phyloP scores from a whole-genome alignment of 2,113 vertebrate species.

The Dicaeum eximium region DNA sequence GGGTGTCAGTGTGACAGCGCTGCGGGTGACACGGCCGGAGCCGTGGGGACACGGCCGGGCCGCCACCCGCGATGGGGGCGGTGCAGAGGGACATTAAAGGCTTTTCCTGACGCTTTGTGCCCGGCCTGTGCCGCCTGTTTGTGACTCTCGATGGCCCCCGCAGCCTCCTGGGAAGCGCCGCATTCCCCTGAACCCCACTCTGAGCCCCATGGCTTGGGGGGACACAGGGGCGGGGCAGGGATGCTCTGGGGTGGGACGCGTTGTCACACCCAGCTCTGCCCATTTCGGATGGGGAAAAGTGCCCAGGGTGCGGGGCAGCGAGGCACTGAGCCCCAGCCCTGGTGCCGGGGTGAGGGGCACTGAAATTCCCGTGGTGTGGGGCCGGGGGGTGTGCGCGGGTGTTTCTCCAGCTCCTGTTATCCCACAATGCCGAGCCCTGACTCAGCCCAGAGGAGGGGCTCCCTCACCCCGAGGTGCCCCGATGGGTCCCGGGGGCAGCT shows the following conservation, averaged over 20 bases:
- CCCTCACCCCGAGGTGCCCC: not conserved
- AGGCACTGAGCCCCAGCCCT: not conserved
- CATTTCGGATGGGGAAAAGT: no score
- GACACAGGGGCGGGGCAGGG: not conserved
- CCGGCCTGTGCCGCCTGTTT: not conserved
- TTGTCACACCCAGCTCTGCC: not conserved
- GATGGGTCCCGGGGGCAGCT: not conserved
- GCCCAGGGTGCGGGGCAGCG: not conserved
- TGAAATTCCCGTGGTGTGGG: not conserved
- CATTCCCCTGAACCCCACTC: accelerated
- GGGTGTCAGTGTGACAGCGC: not conserved
- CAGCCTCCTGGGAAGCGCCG: accelerated
- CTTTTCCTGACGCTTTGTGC: not conserved
- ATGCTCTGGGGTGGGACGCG: not conserved
- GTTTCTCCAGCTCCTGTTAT: not conserved
- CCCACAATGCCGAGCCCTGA: accelerated
- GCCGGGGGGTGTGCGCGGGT: accelerated
- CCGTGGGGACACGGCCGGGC: not conserved
- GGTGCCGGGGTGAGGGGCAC: not conserved
- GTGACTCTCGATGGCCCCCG: accelerated
- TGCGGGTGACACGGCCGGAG: not conserved
- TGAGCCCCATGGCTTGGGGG: not conserved
- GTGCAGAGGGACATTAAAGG: not conserved
- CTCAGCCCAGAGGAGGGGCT: not conserved
- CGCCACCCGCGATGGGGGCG: not conserved